These are phyloP conservation scores for Hetaerina titia DNA, from an alignment of 2,888 invertebrate genomes.

Conservation along the genomic window DNA sequence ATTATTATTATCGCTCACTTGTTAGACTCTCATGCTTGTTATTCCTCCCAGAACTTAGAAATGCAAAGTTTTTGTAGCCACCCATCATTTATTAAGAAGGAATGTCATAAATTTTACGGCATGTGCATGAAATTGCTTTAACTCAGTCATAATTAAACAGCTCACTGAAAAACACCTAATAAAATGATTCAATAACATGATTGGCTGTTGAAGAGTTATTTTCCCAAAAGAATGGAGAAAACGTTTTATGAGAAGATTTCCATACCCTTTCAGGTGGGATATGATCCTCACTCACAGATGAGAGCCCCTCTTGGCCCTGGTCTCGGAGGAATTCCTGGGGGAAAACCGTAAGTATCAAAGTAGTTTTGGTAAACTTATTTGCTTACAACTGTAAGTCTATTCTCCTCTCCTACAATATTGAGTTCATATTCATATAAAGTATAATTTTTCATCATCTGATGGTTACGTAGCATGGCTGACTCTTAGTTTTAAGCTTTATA, in stretches of 20 bases:
- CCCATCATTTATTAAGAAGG: not conserved
- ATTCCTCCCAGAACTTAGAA: not conserved
- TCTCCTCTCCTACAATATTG: no score
- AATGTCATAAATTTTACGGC: not conserved
- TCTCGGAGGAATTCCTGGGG: conserved; percentile 82
- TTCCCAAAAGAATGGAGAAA: conserved; percentile 25
- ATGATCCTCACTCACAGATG: conserved; percentile 85
- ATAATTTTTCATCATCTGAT: no score
- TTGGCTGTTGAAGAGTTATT: conserved; percentile 1
- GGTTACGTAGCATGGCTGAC: no score
- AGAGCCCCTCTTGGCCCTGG: conserved; percentile 82
- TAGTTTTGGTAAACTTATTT: not conserved
- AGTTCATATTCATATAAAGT: no score
- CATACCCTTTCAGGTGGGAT: conserved; percentile 79
- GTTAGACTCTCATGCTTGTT: not conserved
- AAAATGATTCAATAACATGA: conserved; percentile 5
- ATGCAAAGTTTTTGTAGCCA: not conserved
- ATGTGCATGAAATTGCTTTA: not conserved
- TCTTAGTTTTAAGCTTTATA: no score
- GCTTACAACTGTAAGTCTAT: no score
- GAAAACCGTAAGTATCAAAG: conserved; percentile 88
- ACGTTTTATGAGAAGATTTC: conserved; percentile 66
- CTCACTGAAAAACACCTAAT: not conserved
- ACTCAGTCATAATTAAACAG: not conserved
- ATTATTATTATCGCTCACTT: no score